phyloP scores from a whole-genome alignment of 2,113 vertebrate genomes.

The Hydrolagus affinis region DNA sequence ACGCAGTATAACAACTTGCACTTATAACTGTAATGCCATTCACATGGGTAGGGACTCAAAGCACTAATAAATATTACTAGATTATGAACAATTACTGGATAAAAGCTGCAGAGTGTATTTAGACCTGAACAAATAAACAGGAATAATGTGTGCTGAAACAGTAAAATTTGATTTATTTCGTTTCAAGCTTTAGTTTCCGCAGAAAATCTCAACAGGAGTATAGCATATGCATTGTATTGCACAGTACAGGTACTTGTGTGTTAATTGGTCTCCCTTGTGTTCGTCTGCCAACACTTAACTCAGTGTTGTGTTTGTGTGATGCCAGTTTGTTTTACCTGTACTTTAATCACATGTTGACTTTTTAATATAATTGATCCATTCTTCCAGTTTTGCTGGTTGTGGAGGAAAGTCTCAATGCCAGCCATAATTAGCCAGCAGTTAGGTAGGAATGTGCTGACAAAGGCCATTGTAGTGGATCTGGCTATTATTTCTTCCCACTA shows the following conservation, averaged over 20 bases:
- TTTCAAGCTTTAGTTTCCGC: too few relatives aligned
- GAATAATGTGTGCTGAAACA: too few relatives aligned
- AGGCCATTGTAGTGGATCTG: too few relatives aligned
- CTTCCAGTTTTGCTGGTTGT: neutral
- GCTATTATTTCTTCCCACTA: too few relatives aligned
- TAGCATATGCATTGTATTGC: neutral
- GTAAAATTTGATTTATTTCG: too few relatives aligned
- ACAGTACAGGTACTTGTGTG: neutral
- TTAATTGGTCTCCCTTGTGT: neutral
- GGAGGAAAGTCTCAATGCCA: neutral
- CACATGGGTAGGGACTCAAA: too few relatives aligned
- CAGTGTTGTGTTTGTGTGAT: neutral
- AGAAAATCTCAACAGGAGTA: neutral
- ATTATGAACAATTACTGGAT: too few relatives aligned
- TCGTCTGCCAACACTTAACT: neutral
- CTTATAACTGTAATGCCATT: too few relatives aligned
- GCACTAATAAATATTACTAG: too few relatives aligned
- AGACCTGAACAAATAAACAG: too few relatives aligned
- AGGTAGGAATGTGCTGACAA: neutral
- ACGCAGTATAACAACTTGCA: too few relatives aligned
- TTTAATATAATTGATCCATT: neutral
- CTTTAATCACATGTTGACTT: neutral
- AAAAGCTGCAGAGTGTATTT: too few relatives aligned
- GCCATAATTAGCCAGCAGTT: neutral
- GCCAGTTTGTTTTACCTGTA: neutral